Conservation (phyloP, 2,113 vertebrate species). For the Gallinago media region DNA sequence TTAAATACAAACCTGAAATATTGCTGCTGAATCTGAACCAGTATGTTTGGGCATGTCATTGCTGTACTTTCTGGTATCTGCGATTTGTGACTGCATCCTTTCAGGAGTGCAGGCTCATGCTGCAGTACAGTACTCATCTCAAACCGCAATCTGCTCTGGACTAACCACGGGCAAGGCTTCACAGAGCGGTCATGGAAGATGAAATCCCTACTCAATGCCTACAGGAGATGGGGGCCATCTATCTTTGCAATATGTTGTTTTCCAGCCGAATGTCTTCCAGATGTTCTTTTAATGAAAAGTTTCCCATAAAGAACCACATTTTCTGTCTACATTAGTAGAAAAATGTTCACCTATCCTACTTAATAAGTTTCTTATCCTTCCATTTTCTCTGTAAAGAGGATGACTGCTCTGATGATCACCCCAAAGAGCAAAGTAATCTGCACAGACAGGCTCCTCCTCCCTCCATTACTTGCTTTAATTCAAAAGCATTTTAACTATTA, state of each 20-base stretch:
- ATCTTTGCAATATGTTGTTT: background rate
- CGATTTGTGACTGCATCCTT: background rate
- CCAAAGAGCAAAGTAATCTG: background rate
- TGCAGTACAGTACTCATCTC: background rate
- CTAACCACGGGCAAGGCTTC: background rate
- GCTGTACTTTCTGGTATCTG: background rate
- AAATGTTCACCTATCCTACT: background rate
- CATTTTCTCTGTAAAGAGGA: background rate
- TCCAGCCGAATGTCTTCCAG: background rate
- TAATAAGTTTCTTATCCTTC: background rate
- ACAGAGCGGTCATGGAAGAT: background rate
- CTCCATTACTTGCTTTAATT: slow-evolving; percentile 60
- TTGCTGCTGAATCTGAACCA: background rate
- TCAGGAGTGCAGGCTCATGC: background rate
- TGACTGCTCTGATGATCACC: background rate
- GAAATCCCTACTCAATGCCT: background rate
- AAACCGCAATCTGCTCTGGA: background rate
- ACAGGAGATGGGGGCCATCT: background rate
- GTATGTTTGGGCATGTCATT: background rate
- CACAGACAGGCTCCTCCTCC: background rate
- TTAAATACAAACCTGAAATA: background rate
- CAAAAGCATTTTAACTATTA: slow-evolving; percentile 72
- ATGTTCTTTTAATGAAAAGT: background rate
- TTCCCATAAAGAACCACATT: background rate
- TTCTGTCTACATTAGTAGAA: background rate